phyloP scores from a whole-genome alignment of 2,888 invertebrate species.

The Holacanthella duospinosa region DNA sequence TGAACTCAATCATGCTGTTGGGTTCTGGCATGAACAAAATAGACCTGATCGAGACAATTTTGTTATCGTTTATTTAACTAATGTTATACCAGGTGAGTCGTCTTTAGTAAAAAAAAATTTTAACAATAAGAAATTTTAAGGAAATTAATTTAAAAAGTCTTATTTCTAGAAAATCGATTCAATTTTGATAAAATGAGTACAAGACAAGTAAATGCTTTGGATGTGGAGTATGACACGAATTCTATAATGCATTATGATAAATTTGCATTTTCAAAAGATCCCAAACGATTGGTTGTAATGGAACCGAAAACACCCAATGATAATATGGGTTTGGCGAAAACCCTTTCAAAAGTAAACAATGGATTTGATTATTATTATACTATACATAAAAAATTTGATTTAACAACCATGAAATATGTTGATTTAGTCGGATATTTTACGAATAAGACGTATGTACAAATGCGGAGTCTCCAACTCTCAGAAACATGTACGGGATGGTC shows the following conservation, averaged over 20 bases:
- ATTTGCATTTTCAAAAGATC: slow-evolving; percentile 43
- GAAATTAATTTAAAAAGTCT: no score
- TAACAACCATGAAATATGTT: no score
- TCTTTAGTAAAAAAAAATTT: no score
- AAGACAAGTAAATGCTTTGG: slow-evolving; percentile 34
- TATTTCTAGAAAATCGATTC: slow-evolving; percentile 7
- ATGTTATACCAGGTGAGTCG: slow-evolving; percentile 40
- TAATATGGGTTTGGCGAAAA: slow-evolving; percentile 13
- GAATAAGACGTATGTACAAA: background rate
- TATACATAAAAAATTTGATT: no score
- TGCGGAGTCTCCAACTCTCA: background rate
- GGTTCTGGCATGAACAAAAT: slow-evolving; percentile 47
- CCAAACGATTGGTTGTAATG: slow-evolving; percentile 4
- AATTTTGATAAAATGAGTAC: slow-evolving; percentile 12
- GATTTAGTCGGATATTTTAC: background rate
- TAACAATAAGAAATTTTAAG: no score
- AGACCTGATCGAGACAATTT: slow-evolving; percentile 44
- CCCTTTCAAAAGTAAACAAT: slow-evolving; percentile 11
- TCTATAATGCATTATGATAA: slow-evolving; percentile 45
- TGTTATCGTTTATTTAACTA: slow-evolving; percentile 42
- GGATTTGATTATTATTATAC: background rate
- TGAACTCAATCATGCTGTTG: slow-evolving; percentile 42
- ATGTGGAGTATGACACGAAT: slow-evolving; percentile 42
- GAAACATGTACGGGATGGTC: background rate
- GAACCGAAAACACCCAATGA: slow-evolving; percentile 5